A percentile compares a stretch with the other conserved stretches of the same genome.
Conservation (phyloP, 1,140 invertebrate genomes). For the Venturia canescens region DNA sequence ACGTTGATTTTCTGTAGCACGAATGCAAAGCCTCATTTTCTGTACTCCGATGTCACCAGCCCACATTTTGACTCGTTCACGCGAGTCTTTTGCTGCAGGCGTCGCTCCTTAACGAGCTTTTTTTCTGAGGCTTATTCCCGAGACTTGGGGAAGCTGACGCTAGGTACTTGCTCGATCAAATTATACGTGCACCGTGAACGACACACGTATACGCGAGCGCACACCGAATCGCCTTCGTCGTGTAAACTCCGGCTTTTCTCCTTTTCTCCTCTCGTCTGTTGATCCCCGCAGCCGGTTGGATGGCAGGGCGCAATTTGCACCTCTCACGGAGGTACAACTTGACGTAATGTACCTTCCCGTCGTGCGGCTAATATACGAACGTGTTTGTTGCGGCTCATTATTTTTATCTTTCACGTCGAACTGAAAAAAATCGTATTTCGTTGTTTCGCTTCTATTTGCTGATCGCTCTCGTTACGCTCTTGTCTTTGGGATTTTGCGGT, state of each 20-base stretch:
- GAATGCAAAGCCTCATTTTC: no score
- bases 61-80: background rate
- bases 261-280: slow-evolving; percentile 21
- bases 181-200: slow-evolving; percentile 39
- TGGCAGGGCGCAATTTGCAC: slow-evolving; percentile 32
- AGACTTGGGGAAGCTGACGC: slow-evolving; percentile 18
- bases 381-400: background rate
- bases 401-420: background rate
- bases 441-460: background rate
- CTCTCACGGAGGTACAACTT: slow-evolving; percentile 1
- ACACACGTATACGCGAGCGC: background rate
- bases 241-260: slow-evolving; percentile 9
- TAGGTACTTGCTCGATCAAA: slow-evolving; percentile 37
- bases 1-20: no score
- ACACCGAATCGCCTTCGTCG: background rate
- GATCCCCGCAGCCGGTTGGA: background rate
- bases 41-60: background rate
- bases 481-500: no score
- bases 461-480: no score
- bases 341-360: background rate
- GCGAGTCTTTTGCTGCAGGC: slow-evolving; percentile 17
- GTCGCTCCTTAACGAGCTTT: slow-evolving; percentile 48
- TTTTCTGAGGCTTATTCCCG: slow-evolving; percentile 35
- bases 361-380: slow-evolving; percentile 23
- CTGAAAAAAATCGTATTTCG: background rate